These are phyloP conservation scores for Rhyacichthys aspro DNA, from an alignment of 2,797 vertebrate species.

Conservation along the genomic window DNA sequence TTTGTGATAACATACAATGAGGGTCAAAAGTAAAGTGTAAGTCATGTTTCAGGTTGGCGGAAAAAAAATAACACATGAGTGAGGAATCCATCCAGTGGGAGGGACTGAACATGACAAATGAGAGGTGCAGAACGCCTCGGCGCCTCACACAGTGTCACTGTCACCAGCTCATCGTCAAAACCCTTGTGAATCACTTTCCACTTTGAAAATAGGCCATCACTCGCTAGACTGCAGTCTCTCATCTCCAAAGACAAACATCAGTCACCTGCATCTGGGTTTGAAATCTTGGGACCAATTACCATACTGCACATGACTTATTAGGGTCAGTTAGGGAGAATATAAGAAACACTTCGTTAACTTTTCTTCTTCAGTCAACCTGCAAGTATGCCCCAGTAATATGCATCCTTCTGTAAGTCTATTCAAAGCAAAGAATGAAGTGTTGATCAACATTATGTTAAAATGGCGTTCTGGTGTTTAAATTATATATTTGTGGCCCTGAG, in stretches of 20 bases:
- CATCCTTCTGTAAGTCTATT: no score
- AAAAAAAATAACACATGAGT: background rate
- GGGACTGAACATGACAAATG: constrained; percentile 29
- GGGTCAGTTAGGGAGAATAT: constrained; percentile 15
- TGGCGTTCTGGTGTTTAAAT: no score
- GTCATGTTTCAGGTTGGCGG: background rate
- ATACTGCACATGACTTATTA: constrained; percentile 24
- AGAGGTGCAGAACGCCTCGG: constrained; percentile 12
- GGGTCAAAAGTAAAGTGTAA: background rate
- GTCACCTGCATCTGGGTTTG: constrained; percentile 32
- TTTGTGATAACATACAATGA: no score
- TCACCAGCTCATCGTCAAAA: constrained; percentile 19
- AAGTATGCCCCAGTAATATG: background rate
- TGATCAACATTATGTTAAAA: no score
- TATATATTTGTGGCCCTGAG: background rate
- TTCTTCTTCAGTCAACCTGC: background rate
- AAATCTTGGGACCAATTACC: constrained; percentile 37
- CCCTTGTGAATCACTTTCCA: constrained; percentile 34
- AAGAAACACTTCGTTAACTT: background rate
- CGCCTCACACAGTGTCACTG: constrained; percentile 20
- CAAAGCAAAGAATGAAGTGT: no score
- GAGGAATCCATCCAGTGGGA: constrained; percentile 13
- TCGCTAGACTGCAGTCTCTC: constrained; percentile 17
- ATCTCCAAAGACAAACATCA: constrained; percentile 23
- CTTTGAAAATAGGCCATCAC: constrained; percentile 40